phyloP scores from a whole-genome alignment of 2,113 vertebrate species.

The Equus przewalskii region DNA sequence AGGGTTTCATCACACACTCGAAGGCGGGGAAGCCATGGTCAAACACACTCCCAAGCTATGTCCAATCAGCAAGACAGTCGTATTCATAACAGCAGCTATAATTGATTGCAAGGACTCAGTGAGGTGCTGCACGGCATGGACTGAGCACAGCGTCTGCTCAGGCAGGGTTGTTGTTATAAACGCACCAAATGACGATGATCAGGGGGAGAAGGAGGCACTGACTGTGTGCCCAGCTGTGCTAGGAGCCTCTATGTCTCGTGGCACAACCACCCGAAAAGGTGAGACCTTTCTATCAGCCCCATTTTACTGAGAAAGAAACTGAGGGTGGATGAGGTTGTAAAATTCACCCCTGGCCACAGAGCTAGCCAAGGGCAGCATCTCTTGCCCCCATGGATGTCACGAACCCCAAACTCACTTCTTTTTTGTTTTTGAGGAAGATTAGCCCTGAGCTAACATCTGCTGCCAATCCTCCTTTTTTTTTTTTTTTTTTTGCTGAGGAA shows the following conservation, averaged over 20 bases:
- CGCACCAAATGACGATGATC: fast-evolving
- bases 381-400: not conserved
- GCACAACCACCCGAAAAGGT: fast-evolving
- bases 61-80: not conserved
- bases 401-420: not conserved
- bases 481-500: no score
- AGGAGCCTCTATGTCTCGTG: not conserved
- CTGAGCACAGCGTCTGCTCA: not conserved
- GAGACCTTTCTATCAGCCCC: not conserved
- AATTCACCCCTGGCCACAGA: not conserved
- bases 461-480: no score
- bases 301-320: not conserved
- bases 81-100: fast-evolving
- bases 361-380: not conserved
- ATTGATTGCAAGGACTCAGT: not conserved
- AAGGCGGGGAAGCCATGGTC: no score
- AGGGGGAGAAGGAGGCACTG: no score
- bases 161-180: fast-evolving
- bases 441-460: no score
- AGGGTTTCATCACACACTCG: not conserved
- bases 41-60: not conserved
- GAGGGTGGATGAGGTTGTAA: not conserved
- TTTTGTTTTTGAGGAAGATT: no score
- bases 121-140: fast-evolving
- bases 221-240: not conserved